Base-by-base conservation (phyloP, 2,888 invertebrate species). In the Apotomis betuletana region DNA sequence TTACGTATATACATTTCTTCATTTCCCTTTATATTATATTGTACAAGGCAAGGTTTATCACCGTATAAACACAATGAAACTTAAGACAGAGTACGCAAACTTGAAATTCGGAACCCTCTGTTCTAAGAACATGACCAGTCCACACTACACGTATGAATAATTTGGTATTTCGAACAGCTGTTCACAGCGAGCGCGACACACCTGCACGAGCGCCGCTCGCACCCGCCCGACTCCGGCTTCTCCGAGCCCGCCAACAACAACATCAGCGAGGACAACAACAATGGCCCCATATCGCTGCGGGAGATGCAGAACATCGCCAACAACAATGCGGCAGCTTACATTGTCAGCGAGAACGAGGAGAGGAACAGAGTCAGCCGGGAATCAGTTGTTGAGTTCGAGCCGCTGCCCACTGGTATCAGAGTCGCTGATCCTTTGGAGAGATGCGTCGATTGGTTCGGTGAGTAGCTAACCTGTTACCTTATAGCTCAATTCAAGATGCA, bases 231-330 rank as follows among this genome's bases (percentile, higher is more conserved):
- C 77, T 88, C 91, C 1, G 92, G 90, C 55, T 90, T 92, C 87
- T 87, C 88, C 0, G 92, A 92, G 79, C 90, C 92, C 15, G 89
- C 79, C 75, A 91, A 90, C 87, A 92, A 92, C 84, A 92, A 91
- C 83, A 85, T 90, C 80, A 86, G 85, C 80, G 94, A 94, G 77
- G 94, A 94, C 85, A 94, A 94, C 85, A 94, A 94, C 87, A 94
- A 94, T 80, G 94, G 94, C 0, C 94, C 94, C 46, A 94, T 94
- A 76, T 94, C 94, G 15, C 83, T 92, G 68, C 91, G 93, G 36
- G 94, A 94, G 84, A 90, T 94, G 90, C 94, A 94, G 85, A 94
- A 94, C 85, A 94, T 94, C 78, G 94, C 93, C 74, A 94, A 94
- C 84, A 94, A 94, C 84, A 94, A 94, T 77, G 94, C 94, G 0